A percentile compares a stretch with the other conserved stretches of the same genome.
Conservation (phyloP, 92 coral and sea anemone genomes). For the Blastomussa wellsi region DNA sequence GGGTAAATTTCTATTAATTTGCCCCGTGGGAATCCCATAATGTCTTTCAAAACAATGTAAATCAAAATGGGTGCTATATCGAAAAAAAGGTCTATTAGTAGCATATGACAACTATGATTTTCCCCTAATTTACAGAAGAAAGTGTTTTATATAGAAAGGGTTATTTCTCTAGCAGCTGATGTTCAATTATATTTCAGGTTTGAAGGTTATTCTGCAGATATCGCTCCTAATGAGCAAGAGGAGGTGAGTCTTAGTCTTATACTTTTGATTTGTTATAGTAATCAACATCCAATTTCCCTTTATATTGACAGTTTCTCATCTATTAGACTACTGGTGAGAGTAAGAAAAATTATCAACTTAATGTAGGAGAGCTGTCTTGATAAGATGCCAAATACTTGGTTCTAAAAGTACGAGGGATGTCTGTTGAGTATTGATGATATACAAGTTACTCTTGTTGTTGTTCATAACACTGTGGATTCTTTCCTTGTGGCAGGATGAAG, state of each 20-base stretch:
- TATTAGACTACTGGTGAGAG: neutral
- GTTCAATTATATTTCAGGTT: constrained; percentile 57
- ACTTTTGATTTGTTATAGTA: neutral
- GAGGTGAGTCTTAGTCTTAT: constrained; percentile 63
- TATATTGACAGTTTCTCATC: too few species aligned
- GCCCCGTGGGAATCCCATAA: too few species aligned
- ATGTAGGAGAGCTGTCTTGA: neutral
- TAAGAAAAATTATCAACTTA: neutral
- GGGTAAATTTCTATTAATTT: too few species aligned
- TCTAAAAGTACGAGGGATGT: too few species aligned
- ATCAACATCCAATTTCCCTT: neutral
- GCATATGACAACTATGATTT: neutral
- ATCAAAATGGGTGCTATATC: too few species aligned
- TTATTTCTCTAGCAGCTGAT: neutral
- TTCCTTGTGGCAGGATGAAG: constrained; percentile 79
- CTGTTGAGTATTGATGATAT: too few species aligned
- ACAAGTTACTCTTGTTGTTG: too few species aligned
- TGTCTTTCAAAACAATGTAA: too few species aligned
- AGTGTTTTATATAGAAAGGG: neutral
- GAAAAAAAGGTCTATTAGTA: neutral
- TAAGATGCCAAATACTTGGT: neutral
- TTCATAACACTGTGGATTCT: neutral
- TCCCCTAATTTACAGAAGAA: neutral
- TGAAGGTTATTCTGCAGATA: constrained; percentile 91
- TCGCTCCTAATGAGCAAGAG: constrained; percentile 97